phyloP scores from a whole-genome alignment of 2,113 vertebrate genomes.

The Alces alces region DNA sequence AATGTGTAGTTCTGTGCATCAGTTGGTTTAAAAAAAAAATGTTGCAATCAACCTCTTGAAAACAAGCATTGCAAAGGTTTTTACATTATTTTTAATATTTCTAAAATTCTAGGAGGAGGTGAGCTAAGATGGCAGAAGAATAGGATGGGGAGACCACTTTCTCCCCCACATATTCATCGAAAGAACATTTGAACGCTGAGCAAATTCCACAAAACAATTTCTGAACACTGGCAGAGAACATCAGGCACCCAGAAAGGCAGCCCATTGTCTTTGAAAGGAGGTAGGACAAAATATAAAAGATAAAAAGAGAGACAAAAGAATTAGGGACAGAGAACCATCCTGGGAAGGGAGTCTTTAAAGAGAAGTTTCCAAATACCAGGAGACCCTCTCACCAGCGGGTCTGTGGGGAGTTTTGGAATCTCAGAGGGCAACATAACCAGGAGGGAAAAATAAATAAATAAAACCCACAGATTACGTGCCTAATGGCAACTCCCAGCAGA shows the following conservation, averaged over 20 bases:
- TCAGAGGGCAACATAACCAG: not conserved
- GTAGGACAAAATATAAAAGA: not conserved
- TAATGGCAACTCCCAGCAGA: not conserved
- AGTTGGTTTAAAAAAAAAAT: not conserved
- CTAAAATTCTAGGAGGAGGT: slow-evolving; percentile 11
- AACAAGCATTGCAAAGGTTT: not conserved
- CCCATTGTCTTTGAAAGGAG: not conserved
- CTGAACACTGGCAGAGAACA: not conserved
- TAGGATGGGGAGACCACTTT: not conserved
- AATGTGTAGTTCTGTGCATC: not conserved
- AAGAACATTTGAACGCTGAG: not conserved
- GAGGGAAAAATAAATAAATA: not conserved
- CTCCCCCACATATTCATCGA: not conserved
- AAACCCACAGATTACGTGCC: not conserved
- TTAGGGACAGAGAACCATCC: not conserved
- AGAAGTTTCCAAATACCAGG: not conserved
- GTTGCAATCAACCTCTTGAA: not conserved
- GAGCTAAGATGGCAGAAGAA: not conserved
- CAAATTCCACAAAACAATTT: not conserved
- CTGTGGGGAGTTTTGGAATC: not conserved
- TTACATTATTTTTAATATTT: slow-evolving; percentile 39
- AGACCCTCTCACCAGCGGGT: not conserved
- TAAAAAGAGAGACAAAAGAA: not conserved
- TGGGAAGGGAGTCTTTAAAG: not conserved
- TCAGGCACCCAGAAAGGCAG: not conserved